Conservation (phyloP, 2,797 vertebrate species). For the Chaetodon trifasciatus region DNA sequence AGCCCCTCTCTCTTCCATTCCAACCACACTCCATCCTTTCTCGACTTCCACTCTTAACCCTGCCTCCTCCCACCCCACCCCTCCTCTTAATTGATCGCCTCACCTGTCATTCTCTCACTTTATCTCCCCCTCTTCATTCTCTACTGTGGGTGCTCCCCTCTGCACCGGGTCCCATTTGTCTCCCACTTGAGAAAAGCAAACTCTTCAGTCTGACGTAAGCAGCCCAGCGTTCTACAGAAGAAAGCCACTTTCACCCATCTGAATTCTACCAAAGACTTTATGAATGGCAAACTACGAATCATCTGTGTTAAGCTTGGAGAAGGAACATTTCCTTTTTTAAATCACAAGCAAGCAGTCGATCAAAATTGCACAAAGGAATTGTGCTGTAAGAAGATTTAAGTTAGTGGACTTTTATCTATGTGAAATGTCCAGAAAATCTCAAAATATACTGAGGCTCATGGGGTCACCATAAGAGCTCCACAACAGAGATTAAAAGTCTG, state of each 20-base stretch:
- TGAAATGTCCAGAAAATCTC: neutral
- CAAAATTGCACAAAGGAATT: neutral
- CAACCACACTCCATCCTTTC: constrained; percentile 19
- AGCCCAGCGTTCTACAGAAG: neutral
- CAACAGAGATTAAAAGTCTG: neutral
- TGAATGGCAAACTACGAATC: neutral
- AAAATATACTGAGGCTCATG: neutral
- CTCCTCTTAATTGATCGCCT: constrained; percentile 21
- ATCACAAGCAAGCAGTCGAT: neutral
- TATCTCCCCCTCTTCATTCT: constrained; percentile 22
- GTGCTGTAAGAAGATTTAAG: neutral
- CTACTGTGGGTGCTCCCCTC: constrained; percentile 20
- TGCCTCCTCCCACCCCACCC: too few species aligned
- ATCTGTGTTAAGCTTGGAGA: neutral
- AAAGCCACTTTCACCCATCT: neutral
- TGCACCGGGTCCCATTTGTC: constrained; percentile 40
- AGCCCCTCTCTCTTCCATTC: constrained; percentile 14
- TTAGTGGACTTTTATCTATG: too few species aligned
- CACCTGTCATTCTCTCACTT: constrained; percentile 36
- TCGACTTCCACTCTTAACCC: constrained; percentile 9
- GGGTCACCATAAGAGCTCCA: neutral
- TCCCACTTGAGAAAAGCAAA: constrained; percentile 34
- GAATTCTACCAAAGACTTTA: neutral
- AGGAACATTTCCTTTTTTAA: neutral
- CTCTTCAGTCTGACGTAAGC: constrained; percentile 17